phyloP scores from a whole-genome alignment of 1,140 invertebrate genomes.

The Pristionchus pacificus region DNA sequence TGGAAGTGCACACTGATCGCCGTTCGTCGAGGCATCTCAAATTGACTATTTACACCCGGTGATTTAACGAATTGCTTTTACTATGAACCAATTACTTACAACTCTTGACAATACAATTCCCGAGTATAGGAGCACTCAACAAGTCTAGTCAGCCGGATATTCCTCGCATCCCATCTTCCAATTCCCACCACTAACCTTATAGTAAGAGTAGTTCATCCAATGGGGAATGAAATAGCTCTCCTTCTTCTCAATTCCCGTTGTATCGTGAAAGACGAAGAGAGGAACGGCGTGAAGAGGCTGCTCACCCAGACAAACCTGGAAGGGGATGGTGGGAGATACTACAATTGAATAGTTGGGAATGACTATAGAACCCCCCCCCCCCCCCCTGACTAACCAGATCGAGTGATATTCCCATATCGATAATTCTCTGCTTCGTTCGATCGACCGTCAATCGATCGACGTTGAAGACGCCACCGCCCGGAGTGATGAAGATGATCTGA shows the following conservation, averaged over 20 bases:
- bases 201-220: slow-evolving; percentile 56
- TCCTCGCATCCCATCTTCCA: too few species aligned
- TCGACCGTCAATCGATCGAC: slow-evolving; percentile 93
- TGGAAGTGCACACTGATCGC: slow-evolving; percentile 27
- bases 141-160: too few species aligned
- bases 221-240: slow-evolving; percentile 58
- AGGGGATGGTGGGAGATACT: neutral
- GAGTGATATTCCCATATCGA: slow-evolving; percentile 78
- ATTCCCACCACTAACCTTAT: too few species aligned
- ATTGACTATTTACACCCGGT: too few species aligned
- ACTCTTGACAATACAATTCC: too few species aligned
- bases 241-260: slow-evolving; percentile 10
- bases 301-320: slow-evolving; percentile 84
- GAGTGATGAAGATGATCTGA: slow-evolving; percentile 81
- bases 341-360: too few species aligned
- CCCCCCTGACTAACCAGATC: slow-evolving; percentile 66
- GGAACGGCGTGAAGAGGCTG: slow-evolving; percentile 97
- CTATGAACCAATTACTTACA: too few species aligned
- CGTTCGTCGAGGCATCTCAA: slow-evolving; percentile 14
- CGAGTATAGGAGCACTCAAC: too few species aligned
- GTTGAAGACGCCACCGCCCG: slow-evolving; percentile 90
- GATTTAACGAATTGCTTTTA: too few species aligned
- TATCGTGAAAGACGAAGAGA: slow-evolving; percentile 74
- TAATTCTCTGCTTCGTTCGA: slow-evolving; percentile 95
- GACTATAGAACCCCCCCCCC: too few species aligned